Percentiles rank a stretch among this genome's conserved stretches.
phyloP scores from a whole-genome alignment of 2,888 invertebrate genomes.

The Yponomeuta sedellus region DNA sequence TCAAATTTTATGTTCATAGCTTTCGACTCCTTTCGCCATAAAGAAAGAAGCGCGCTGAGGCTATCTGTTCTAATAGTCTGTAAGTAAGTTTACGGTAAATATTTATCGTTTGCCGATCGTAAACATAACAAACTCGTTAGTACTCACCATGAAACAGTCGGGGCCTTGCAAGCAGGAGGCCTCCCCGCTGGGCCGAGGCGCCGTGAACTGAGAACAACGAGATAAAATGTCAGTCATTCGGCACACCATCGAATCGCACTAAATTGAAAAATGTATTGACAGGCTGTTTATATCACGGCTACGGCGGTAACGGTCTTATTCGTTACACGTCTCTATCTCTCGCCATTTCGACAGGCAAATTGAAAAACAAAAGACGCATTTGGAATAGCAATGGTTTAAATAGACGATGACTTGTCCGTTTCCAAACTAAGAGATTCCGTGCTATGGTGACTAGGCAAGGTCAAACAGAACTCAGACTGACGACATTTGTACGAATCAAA shows the following conservation, averaged over 20 bases:
- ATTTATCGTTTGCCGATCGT: constrained; percentile 24
- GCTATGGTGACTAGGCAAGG: no score
- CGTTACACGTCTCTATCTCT: background rate
- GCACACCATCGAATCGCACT: background rate
- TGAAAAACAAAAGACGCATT: background rate
- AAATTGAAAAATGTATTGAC: constrained; percentile 11
- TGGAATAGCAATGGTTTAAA: background rate
- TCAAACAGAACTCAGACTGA: no score
- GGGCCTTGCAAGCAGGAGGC: constrained; percentile 82
- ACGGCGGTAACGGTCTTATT: background rate
- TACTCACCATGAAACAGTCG: constrained; percentile 83
- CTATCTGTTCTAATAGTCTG: constrained; percentile 20
- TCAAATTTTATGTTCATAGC: constrained; percentile 18
- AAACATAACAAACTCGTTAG: constrained; percentile 25
- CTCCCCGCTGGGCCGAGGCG: constrained; percentile 78
- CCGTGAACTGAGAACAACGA: constrained; percentile 79
- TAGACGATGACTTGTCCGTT: no score
- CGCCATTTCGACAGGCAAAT: background rate
- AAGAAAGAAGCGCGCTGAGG: constrained; percentile 23
- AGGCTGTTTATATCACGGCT: background rate
- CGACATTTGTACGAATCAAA: no score
- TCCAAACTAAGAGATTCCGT: no score
- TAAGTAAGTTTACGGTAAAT: constrained; percentile 26
- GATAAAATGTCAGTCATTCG: constrained; percentile 40
- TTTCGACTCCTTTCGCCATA: constrained; percentile 29